Conservation (phyloP, 2,113 vertebrate species). For the Lichenostomus cassidix region DNA sequence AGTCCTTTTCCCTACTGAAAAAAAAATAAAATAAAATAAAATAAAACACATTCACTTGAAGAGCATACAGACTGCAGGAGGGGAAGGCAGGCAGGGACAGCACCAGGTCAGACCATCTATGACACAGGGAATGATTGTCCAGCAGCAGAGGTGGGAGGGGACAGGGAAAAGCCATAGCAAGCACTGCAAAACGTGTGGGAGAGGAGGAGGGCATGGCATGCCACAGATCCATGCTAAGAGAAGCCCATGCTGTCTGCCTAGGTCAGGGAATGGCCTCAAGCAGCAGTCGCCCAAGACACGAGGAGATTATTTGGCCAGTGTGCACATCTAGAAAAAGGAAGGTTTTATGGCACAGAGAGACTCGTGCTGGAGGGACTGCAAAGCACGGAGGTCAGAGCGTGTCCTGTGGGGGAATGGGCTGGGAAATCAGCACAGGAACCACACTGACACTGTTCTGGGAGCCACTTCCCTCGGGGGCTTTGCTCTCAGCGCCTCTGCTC, state of each 20-base stretch:
- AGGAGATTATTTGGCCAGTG: slow-evolving; percentile 45
- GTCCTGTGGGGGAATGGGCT: not conserved
- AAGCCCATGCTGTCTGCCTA: slow-evolving; percentile 16
- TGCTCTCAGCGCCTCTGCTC: not conserved
- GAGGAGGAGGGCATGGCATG: not conserved
- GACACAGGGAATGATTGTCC: slow-evolving; percentile 54
- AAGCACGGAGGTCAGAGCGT: not conserved
- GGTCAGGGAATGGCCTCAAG: not conserved
- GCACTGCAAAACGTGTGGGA: not conserved
- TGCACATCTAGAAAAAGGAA: slow-evolving; percentile 23
- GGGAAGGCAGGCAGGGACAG: slow-evolving; percentile 47
- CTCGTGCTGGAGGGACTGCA: not conserved
- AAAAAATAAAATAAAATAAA: not conserved
- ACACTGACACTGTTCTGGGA: not conserved
- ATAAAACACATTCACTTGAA: slow-evolving; percentile 41
- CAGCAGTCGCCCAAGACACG: not conserved
- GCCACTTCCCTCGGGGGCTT: not conserved
- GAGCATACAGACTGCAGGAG: slow-evolving; percentile 40
- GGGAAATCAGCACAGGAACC: not conserved
- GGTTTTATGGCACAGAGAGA: slow-evolving; percentile 61
- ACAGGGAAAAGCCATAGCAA: not conserved
- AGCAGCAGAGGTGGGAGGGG: not conserved
- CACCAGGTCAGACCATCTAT: slow-evolving; percentile 46
- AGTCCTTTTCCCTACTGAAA: slow-evolving; percentile 49
- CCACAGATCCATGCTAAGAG: not conserved